A percentile compares a stretch with the other conserved stretches of the same genome.
Conservation (phyloP, 2,888 invertebrate genomes). For the Pollenia amentaria region DNA sequence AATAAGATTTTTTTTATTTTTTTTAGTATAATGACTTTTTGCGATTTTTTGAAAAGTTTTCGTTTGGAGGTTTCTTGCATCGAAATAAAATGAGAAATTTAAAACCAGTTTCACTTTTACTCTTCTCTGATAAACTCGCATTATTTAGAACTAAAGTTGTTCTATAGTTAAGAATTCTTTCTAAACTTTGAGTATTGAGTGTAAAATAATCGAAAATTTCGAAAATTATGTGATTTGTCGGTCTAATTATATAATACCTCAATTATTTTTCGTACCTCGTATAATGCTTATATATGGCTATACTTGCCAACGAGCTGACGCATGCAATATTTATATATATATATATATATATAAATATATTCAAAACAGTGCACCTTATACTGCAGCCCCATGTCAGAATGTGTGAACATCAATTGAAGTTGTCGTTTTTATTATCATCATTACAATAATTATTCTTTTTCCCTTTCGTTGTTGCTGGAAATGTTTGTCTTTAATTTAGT, state of each 20-base stretch:
- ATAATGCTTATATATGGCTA: conserved; percentile 5
- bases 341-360: background rate
- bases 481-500: conserved; percentile 33
- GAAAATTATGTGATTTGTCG: too few species aligned
- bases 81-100: too few species aligned
- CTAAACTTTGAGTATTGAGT: too few species aligned
- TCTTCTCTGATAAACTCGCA: too few species aligned
- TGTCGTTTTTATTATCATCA: conserved; percentile 40
- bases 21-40: too few species aligned
- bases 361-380: conserved; percentile 46
- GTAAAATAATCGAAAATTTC: too few species aligned
- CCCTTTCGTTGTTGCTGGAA: conserved; percentile 8
- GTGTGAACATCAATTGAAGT: conserved; percentile 63
- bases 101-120: too few species aligned
- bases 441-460: conserved; percentile 32
- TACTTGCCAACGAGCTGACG: conserved; percentile 5
- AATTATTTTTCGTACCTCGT: conserved; percentile 19
- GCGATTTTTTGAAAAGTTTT: too few species aligned
- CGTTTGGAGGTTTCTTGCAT: too few species aligned
- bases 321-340: background rate
- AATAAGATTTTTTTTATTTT: too few species aligned
- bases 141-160: too few species aligned
- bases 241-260: background rate
- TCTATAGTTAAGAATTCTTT: too few species aligned
- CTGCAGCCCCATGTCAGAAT: conserved; percentile 62